Conservation (phyloP, 2,888 invertebrate genomes). For the Dioctria linearis region DNA sequence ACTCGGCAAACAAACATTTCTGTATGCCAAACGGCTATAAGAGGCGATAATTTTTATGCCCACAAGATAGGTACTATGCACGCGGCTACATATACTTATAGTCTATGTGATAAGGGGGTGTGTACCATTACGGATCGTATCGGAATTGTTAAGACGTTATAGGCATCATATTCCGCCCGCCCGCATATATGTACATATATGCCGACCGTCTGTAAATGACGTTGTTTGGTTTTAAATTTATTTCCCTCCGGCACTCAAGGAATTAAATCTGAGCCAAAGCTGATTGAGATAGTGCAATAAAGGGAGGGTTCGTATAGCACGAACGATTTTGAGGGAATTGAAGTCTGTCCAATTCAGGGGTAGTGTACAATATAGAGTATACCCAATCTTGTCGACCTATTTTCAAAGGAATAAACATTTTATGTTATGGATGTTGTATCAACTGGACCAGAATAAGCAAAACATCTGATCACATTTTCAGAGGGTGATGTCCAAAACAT, state of each 20-base stretch:
- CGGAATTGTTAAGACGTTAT: constrained; percentile 22
- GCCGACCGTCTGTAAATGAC: constrained; percentile 20
- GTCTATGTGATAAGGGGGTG: constrained; percentile 6
- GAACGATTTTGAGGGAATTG: constrained; percentile 5
- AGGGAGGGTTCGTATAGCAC: constrained; percentile 18
- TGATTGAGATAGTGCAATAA: constrained; percentile 40
- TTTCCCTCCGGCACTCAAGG: constrained; percentile 7
- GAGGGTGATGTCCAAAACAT: too few relatives aligned
- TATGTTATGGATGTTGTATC: too few relatives aligned
- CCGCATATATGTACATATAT: background rate
- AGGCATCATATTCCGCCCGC: constrained; percentile 22
- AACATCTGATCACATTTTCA: too few relatives aligned
- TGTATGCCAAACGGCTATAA: constrained; percentile 15
- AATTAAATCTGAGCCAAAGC: constrained; percentile 31
- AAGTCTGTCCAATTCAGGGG: background rate
- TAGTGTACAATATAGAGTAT: background rate
- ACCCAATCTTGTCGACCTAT: too few relatives aligned
- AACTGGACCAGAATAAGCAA: too few relatives aligned
- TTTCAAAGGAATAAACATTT: too few relatives aligned
- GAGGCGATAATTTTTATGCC: constrained; percentile 49
- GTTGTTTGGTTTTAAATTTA: constrained; percentile 51
- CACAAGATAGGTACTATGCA: constrained; percentile 15
- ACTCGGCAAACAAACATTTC: constrained; percentile 37
- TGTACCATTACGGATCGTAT: constrained; percentile 29
- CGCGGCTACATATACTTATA: background rate